Evolutionary conservation across 1,140 invertebrate genomes (phyloP).

Genomic region (Stegodyphus dumicola): DNA sequence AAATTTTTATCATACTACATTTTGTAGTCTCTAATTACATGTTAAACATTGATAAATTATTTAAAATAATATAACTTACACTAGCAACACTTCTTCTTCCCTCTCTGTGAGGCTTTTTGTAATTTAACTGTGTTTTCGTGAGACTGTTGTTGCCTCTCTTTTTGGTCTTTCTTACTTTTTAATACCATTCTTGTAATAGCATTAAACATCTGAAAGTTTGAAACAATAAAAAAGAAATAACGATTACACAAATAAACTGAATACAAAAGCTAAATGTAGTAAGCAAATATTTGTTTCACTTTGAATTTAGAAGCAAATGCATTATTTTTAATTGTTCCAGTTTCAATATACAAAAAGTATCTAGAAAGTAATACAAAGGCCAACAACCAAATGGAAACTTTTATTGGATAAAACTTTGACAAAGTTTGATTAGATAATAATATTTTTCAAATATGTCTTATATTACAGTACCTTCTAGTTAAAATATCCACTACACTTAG

Average conservation of each 20-base stretch:
- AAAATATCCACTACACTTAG: too few species aligned
- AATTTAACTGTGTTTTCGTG: conserved; percentile 53
- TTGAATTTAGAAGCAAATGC: too few species aligned
- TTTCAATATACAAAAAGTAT: too few species aligned
- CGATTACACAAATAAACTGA: neutral
- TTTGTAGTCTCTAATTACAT: too few species aligned
- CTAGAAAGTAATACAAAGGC: too few species aligned
- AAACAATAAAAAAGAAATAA: neutral
- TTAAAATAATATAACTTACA: conserved; percentile 3
- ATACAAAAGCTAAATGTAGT: too few species aligned
- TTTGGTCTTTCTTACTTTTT: conserved; percentile 74
- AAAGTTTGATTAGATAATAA: neutral
- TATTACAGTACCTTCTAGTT: too few species aligned
- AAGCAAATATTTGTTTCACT: too few species aligned
- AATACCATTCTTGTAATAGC: conserved; percentile 79
- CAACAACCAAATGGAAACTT: neutral
- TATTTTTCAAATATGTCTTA: neutral
- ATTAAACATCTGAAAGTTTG: conserved; percentile 77
- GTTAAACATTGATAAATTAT: too few species aligned
- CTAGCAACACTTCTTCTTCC: conserved; percentile 60
- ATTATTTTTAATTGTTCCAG: too few species aligned
- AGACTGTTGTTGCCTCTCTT: conserved; percentile 59
- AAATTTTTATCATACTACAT: too few species aligned
- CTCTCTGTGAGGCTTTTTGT: conserved; percentile 27
- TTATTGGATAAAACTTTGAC: neutral